phyloP scores from a whole-genome alignment of 2,797 vertebrate genomes.

The Kryptopterus vitreolus region DNA sequence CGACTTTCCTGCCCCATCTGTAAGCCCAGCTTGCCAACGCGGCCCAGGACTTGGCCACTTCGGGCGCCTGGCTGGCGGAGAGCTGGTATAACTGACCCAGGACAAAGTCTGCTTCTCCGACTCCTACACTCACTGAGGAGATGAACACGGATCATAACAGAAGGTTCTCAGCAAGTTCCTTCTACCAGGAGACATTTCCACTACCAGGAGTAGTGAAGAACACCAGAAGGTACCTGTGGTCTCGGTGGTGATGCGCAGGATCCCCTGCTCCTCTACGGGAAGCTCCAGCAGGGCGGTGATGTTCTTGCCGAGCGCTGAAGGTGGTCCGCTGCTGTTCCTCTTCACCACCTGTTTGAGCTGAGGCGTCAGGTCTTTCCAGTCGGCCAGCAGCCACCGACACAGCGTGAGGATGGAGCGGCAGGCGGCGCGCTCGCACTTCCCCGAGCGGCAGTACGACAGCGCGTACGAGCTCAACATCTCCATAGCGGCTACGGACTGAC shows the following conservation, averaged over 20 bases:
- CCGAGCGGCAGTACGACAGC: constrained; percentile 87
- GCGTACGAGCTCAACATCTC: constrained; percentile 95
- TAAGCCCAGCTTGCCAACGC: constrained; percentile 97
- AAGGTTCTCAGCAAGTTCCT: neutral
- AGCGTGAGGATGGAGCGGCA: constrained; percentile 93
- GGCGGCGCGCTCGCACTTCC: constrained; percentile 91
- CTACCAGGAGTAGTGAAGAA: too few species aligned
- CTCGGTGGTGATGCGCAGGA: constrained; percentile 71
- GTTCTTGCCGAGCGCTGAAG: constrained; percentile 69
- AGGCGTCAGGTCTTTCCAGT: constrained; percentile 96
- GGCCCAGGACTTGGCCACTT: constrained; percentile 98
- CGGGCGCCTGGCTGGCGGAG: constrained; percentile 91
- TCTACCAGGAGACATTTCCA: neutral
- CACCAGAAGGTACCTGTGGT: constrained; percentile 68
- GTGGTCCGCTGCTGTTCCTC: constrained; percentile 59
- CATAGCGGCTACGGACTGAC: constrained; percentile 91
- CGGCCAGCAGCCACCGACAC: constrained; percentile 94
- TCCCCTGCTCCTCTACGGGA: constrained; percentile 72
- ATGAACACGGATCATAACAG: neutral
- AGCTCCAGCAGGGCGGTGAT: constrained; percentile 74
- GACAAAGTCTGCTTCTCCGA: constrained; percentile 94
- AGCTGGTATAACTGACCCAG: constrained; percentile 95
- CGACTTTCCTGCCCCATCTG: constrained; percentile 97
- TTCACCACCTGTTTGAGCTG: constrained; percentile 91
- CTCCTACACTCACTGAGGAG: constrained; percentile 89